Conservation (phyloP, 2,797 vertebrate species). For the Heteromormyrus szaboi region DNA sequence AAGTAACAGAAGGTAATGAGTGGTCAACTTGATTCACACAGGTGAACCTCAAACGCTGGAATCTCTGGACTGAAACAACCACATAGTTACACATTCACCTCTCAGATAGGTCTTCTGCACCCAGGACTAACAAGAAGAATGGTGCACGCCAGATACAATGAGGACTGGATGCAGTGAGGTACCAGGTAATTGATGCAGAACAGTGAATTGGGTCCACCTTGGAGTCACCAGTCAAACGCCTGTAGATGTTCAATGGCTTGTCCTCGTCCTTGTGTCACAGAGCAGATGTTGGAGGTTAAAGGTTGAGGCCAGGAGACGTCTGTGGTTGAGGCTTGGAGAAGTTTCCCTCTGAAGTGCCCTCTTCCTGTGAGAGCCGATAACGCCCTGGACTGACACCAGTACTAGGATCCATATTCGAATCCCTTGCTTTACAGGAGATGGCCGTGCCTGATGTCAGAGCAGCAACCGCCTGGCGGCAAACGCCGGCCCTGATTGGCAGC, state of each 20-base stretch:
- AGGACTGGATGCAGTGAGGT: neutral
- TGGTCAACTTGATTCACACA: neutral
- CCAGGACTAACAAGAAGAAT: neutral
- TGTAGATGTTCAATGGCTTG: neutral
- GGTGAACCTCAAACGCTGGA: neutral
- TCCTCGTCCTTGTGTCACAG: neutral
- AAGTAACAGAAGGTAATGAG: neutral
- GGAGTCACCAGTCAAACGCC: neutral
- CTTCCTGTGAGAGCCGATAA: neutral
- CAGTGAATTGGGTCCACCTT: neutral
- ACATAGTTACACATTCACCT: neutral
- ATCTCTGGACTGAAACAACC: neutral
- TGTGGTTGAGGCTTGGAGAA: neutral
- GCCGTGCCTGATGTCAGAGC: neutral
- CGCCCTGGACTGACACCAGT: neutral
- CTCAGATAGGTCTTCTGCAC: neutral
- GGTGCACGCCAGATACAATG: neutral
- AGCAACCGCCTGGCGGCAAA: neutral
- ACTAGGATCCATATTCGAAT: neutral
- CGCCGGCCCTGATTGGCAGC: neutral
- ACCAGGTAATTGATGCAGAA: neutral
- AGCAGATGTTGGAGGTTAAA: neutral
- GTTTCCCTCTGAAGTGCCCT: neutral
- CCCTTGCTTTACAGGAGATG: neutral
- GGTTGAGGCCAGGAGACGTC: neutral